Conservation (phyloP, 2,113 vertebrate genomes). For the Halcyon senegalensis region DNA sequence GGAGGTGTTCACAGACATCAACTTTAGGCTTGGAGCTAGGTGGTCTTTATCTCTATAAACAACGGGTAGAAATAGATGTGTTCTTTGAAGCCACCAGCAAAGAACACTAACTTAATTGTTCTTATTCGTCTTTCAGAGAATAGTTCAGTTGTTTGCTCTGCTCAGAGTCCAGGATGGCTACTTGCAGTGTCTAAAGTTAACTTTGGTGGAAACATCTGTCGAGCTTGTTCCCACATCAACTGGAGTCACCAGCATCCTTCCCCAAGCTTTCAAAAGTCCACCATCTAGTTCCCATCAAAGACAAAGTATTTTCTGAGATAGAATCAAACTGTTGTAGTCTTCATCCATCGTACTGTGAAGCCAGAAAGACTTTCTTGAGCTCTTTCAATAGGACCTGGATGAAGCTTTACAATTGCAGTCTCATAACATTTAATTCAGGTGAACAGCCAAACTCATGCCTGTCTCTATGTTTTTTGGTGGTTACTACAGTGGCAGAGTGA, state of each 20-base stretch:
- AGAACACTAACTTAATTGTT: neutral
- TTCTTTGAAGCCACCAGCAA: neutral
- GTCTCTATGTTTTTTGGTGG: neutral
- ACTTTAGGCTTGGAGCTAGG: accelerated
- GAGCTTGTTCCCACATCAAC: neutral
- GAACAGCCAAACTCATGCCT: neutral
- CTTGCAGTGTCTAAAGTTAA: neutral
- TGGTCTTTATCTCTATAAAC: neutral
- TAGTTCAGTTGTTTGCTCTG: neutral
- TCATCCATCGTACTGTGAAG: neutral
- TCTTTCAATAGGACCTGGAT: neutral
- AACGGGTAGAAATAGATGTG: neutral
- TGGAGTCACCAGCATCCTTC: neutral
- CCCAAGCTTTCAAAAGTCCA: neutral
- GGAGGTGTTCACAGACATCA: neutral
- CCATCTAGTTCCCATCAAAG: neutral
- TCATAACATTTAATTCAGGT: neutral
- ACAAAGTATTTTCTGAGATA: neutral
- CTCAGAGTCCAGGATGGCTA: neutral
- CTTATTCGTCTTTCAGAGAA: neutral
- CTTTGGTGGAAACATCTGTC: neutral
- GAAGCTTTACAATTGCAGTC: neutral
- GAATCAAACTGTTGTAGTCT: neutral
- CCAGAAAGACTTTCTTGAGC: neutral
- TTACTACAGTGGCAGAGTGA: neutral